These are phyloP conservation scores for Urocynchramus pylzowi DNA, from an alignment of 2,113 vertebrate genomes.

Conservation along the genomic window DNA sequence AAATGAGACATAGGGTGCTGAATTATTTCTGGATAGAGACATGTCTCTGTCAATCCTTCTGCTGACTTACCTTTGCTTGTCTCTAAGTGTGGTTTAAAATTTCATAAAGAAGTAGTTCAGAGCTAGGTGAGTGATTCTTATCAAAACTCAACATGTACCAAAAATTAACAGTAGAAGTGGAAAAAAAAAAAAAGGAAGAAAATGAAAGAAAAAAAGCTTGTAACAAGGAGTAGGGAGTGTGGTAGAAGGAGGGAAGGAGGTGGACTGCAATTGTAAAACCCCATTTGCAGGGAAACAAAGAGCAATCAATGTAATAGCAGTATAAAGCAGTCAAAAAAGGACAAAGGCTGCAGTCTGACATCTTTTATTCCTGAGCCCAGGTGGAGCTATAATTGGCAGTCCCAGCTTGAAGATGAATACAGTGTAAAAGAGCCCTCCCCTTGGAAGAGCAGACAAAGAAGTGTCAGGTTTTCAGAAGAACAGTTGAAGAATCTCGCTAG, in stretches of 20 bases:
- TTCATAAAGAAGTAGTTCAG: neutral
- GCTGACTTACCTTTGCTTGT: neutral
- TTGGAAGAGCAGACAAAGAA: conserved; percentile 31
- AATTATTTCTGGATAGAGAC: neutral
- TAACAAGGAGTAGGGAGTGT: conserved; percentile 1
- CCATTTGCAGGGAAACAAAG: conserved; percentile 38
- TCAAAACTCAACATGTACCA: neutral
- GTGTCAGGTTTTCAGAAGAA: neutral
- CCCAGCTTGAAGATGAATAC: neutral
- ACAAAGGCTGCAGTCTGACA: conserved; percentile 17
- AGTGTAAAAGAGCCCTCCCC: neutral
- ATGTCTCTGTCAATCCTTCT: neutral
- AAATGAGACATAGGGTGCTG: neutral
- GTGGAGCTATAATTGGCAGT: neutral
- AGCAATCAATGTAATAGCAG: conserved; percentile 35
- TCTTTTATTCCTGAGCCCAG: conserved; percentile 19
- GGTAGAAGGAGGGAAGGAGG: neutral
- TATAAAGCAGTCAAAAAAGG: conserved; percentile 32
- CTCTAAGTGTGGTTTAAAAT: conserved; percentile 20
- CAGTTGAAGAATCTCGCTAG: neutral
- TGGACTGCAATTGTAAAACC: conserved; percentile 17
- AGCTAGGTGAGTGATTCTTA: neutral
- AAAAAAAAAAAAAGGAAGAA: neutral
- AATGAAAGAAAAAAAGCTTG: neutral
- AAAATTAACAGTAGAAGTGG: neutral